phyloP scores from a whole-genome alignment of 53 echinoderm and acorn worm species.

The Zoroaster sp. region DNA sequence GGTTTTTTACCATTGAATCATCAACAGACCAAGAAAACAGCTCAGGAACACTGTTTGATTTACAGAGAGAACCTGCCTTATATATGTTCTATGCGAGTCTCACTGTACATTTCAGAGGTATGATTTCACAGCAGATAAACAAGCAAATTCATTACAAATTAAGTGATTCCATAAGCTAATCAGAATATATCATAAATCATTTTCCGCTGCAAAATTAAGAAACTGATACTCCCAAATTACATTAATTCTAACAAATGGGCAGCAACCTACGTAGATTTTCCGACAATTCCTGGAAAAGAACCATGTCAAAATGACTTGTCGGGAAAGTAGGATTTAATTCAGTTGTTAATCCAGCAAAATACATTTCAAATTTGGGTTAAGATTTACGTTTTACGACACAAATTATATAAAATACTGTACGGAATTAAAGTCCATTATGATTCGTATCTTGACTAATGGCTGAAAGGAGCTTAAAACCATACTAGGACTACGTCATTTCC shows the following conservation, averaged over 20 bases:
- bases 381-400: neutral
- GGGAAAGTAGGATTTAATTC: neutral
- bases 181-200: too few species aligned
- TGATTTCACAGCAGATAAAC: neutral
- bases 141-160: neutral
- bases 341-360: neutral
- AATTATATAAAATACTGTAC: neutral
- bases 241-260: neutral
- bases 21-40: too few species aligned
- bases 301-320: neutral
- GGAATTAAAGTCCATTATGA: neutral
- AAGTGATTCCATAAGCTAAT: too few species aligned
- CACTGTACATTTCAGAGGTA: too few species aligned
- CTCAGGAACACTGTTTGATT: too few species aligned
- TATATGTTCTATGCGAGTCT: too few species aligned
- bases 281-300: neutral
- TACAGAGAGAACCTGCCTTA: too few species aligned
- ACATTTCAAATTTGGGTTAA: neutral
- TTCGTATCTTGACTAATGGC: neutral
- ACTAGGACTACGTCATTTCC: neutral
- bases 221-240: too few species aligned
- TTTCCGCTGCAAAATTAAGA: neutral
- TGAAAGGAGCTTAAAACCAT: neutral
- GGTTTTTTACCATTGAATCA: too few species aligned
- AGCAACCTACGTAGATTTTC: neutral